Evolutionary conservation across 2,888 invertebrate genomes (phyloP).

Genomic region (Diadegma fenestrale): DNA sequence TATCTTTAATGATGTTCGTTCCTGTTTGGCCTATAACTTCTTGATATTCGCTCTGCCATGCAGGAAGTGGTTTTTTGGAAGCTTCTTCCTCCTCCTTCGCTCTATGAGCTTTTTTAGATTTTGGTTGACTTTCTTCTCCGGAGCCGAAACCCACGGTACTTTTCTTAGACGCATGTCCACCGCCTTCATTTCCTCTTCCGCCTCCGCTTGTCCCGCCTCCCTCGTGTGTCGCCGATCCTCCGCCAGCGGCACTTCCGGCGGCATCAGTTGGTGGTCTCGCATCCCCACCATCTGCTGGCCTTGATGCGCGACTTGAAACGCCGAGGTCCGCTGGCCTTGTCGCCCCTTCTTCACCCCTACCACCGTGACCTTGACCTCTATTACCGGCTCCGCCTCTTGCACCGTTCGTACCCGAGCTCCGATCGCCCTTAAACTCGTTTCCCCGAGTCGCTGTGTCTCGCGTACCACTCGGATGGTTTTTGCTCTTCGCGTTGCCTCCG

Average conservation of each 20-base stretch:
- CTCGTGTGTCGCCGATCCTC: not conserved
- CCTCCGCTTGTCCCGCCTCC: not conserved
- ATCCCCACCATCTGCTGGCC: constrained; percentile 23
- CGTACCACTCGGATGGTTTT: not conserved
- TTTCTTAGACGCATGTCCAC: constrained; percentile 10
- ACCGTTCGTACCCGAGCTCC: not conserved
- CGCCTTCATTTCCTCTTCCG: constrained; percentile 30
- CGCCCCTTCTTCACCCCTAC: not conserved
- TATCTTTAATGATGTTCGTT: constrained; percentile 87
- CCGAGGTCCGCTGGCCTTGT: not conserved
- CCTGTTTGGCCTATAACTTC: constrained; percentile 88
- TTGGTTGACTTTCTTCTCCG: not conserved
- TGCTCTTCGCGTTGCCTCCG: not conserved
- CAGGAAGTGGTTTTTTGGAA: constrained; percentile 82
- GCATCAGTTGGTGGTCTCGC: no score
- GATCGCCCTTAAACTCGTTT: constrained; percentile 14
- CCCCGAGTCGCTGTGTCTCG: constrained; percentile 12
- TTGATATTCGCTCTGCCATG: constrained; percentile 88
- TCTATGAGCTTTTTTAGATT: constrained; percentile 35
- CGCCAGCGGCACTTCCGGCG: not conserved
- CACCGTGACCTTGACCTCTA: constrained; percentile 4
- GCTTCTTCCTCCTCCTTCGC: constrained; percentile 66
- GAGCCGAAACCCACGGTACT: not conserved
- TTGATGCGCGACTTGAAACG: constrained; percentile 5
- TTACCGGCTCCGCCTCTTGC: not conserved